Base-by-base conservation (phyloP, 37 sponge, comb jelly and placozoan species). In the Dysidea cf. avara region DNA sequence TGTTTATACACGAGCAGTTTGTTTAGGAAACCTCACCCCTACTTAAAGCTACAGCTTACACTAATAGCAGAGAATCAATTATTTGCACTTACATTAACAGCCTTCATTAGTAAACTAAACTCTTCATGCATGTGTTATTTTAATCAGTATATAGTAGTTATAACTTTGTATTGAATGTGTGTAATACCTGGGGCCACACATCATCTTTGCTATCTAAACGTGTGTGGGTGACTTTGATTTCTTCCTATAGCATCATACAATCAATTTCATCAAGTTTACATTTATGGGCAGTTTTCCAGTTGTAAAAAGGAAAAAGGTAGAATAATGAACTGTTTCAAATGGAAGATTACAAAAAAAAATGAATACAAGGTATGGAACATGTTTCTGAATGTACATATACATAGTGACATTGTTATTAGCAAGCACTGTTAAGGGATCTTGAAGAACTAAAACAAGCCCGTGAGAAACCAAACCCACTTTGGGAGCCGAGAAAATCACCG, bases 201-300 rank as follows among this genome's bases (percentile, higher is more conserved):
- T n/a, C n/a, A n/a, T n/a, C n/a, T n/a, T n/a, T n/a, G n/a, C n/a
- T n/a, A n/a, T n/a, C n/a, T n/a, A n/a, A n/a, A n/a, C 46, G 9
- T 43, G 46, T 43, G 9, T 43, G 46, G 5, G 46, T 43, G 46
- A 43, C 9, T 9, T 12, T n/a, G n/a, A n/a, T n/a, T n/a, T n/a
- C n/a, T n/a, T n/a, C n/a, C 7, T 61, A 43, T 48, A 82, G 85
- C 92, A 37, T 68, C 92, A 0, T 79, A 39, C 48, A 56, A 91
- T 39, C 92, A 91, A 60, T 91, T 91, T 48, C 92, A 83, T 53
- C 87, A 86, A 39, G 78, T 82, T 66, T 91, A 91, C 62, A 91
- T 91, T 7, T 53, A 83, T 69, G 92, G 92, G 0, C 28, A 78
- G 68, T 91, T 82, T 39, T 32, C 71, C n/a, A 22, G 40, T 26